phyloP scores from a whole-genome alignment of 1,140 invertebrate genomes.

The Contarinia nasturtii region DNA sequence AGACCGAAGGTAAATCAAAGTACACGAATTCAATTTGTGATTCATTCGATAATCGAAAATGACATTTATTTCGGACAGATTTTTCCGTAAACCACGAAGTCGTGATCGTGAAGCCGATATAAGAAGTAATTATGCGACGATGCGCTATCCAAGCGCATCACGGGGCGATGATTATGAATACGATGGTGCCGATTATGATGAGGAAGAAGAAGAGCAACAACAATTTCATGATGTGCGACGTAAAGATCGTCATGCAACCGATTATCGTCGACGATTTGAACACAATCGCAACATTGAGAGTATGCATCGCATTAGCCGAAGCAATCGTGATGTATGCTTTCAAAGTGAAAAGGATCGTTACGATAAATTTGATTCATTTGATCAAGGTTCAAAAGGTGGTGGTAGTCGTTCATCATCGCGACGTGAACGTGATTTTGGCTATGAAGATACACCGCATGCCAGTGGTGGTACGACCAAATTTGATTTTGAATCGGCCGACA shows the following conservation, averaged over 20 bases:
- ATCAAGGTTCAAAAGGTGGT: not conserved
- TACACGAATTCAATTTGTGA: not conserved
- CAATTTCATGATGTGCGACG: not conserved
- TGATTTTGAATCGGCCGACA: slow-evolving; percentile 15
- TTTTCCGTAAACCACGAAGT: slow-evolving; percentile 16
- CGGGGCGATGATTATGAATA: not conserved
- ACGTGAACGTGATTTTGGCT: slow-evolving; percentile 20
- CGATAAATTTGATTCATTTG: not conserved
- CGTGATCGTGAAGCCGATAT: slow-evolving; percentile 11
- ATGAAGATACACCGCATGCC: slow-evolving; percentile 15
- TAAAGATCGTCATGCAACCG: not conserved
- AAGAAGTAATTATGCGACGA: slow-evolving; percentile 2
- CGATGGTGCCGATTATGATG: not conserved
- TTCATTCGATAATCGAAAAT: slow-evolving; percentile 2
- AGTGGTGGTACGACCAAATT: slow-evolving; percentile 18
- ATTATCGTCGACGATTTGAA: not conserved
- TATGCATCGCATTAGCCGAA: not conserved
- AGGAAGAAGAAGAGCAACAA: not conserved
- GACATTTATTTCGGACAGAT: slow-evolving; percentile 5
- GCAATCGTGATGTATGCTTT: not conserved
- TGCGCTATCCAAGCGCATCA: not conserved
- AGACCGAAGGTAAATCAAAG: slow-evolving; percentile 14
- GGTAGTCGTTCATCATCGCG: not conserved
- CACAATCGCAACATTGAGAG: not conserved
- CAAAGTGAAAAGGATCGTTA: not conserved